These are phyloP conservation scores for Typhlichthys subterraneus DNA, from an alignment of 2,797 vertebrate species.

Conservation along the genomic window DNA sequence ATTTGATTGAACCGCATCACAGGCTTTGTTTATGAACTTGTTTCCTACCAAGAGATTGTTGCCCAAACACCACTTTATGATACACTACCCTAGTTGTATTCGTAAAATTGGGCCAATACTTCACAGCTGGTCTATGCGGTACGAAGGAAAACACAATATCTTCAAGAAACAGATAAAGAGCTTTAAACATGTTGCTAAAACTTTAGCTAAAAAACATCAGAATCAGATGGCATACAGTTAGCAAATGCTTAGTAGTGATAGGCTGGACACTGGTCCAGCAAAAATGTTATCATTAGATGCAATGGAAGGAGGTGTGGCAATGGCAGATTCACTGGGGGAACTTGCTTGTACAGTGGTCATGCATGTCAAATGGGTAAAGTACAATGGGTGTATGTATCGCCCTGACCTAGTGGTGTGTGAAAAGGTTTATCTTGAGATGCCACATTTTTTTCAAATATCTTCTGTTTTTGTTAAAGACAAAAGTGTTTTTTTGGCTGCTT, in stretches of 20 bases:
- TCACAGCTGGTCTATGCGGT: background rate
- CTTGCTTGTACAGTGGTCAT: background rate
- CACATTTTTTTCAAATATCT: too few species aligned
- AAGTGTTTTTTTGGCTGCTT: too few species aligned
- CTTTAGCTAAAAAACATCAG: background rate
- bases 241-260: background rate
- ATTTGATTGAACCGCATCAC: constrained; percentile 1
- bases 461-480: background rate
- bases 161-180: background rate
- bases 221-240: background rate
- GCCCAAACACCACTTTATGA: background rate
- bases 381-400: background rate
- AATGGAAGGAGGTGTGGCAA: background rate
- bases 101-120: too few species aligned
- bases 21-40: background rate
- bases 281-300: background rate
- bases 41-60: background rate
- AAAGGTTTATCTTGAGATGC: too few species aligned
- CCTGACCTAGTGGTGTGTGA: background rate
- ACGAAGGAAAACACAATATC: background rate
- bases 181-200: background rate
- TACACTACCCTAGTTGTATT: too few species aligned
- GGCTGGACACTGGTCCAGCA: background rate
- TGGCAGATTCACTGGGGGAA: background rate
- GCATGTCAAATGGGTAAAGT: background rate